These are phyloP conservation scores for Gallinago media DNA, from an alignment of 2,113 vertebrate genomes.

Conservation along the genomic window DNA sequence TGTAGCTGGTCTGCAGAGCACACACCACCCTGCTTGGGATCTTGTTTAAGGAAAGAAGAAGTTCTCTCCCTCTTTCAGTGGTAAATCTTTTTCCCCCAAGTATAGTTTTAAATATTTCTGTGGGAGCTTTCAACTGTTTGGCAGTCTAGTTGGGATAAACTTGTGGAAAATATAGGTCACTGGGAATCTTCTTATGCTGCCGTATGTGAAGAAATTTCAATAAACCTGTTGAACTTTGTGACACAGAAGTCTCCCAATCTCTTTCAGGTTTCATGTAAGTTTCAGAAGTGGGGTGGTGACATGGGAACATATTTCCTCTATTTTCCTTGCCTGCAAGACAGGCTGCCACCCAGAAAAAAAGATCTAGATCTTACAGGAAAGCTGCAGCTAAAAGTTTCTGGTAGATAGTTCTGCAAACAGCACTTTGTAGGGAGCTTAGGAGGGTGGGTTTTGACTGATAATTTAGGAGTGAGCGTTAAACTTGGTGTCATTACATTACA, in stretches of 20 bases:
- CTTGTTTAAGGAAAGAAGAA: neutral
- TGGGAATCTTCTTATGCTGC: neutral
- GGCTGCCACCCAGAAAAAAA: neutral
- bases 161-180: neutral
- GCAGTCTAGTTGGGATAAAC: neutral
- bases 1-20: neutral
- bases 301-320: neutral
- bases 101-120: neutral
- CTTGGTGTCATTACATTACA: neutral
- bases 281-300: neutral
- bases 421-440: neutral
- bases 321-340: neutral
- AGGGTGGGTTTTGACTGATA: neutral
- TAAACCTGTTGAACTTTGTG: neutral
- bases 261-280: neutral
- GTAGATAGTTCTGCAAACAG: neutral
- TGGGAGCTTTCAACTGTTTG: neutral
- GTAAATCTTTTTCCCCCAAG: neutral
- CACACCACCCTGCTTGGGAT: neutral
- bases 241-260: neutral
- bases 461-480: neutral
- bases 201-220: neutral
- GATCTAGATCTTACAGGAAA: neutral
- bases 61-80: neutral
- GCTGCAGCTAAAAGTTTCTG: neutral